phyloP scores from a whole-genome alignment of 2,888 invertebrate genomes.

The Formica aserva region DNA sequence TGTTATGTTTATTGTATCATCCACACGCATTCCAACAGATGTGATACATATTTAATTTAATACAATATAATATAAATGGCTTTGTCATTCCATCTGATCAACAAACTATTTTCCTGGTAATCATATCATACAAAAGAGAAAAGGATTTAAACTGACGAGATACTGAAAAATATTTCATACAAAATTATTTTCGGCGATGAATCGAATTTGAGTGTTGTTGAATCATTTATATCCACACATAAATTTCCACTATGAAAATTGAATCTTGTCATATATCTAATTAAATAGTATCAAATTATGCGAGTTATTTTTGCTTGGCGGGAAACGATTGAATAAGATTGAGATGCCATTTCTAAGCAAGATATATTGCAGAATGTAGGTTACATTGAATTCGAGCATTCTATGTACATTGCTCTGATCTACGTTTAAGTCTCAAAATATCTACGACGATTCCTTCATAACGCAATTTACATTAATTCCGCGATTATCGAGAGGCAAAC shows the following conservation, averaged over 20 bases:
- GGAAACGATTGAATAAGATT: not conserved
- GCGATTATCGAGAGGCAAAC: not conserved
- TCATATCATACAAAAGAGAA: not conserved
- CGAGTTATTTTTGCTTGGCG: not conserved
- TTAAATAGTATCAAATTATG: not conserved
- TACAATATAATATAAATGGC: not conserved
- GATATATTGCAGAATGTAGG: conserved; percentile 46
- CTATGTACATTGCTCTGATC: conserved; percentile 71
- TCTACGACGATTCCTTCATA: not conserved
- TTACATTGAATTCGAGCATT: conserved; percentile 53
- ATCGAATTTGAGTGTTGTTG: not conserved
- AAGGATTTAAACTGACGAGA: not conserved
- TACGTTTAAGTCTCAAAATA: conserved; percentile 26
- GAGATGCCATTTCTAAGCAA: conserved; percentile 26
- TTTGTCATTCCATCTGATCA: not conserved
- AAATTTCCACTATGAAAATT: conserved; percentile 8
- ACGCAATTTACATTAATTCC: conserved; percentile 32
- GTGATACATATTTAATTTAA: not conserved
- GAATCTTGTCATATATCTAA: conserved; percentile 9
- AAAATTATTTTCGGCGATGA: not conserved
- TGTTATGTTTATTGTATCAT: not conserved
- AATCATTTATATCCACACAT: conserved; percentile 25
- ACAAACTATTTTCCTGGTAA: not conserved
- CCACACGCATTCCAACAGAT: no score
- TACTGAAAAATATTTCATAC: not conserved